phyloP scores from a whole-genome alignment of 2,888 invertebrate species.

The Sarcophaga subvicina region DNA sequence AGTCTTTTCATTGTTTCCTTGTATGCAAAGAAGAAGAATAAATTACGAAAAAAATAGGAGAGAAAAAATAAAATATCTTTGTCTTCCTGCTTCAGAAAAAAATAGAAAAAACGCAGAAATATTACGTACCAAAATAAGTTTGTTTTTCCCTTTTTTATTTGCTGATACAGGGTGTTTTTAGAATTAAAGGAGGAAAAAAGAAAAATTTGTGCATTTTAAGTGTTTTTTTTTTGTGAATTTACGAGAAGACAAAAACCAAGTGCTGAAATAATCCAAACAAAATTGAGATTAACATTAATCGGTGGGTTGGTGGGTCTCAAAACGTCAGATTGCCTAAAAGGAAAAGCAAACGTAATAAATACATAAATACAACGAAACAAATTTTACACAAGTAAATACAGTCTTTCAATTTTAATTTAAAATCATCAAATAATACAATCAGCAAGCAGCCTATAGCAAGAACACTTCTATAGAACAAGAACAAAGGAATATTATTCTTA shows the following conservation, averaged over 20 bases:
- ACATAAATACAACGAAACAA: neutral
- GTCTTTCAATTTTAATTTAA: slow-evolving; percentile 18
- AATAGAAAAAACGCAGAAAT: slow-evolving; percentile 1
- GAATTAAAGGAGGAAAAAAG: neutral
- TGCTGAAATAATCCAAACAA: slow-evolving; percentile 23
- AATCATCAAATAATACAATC: slow-evolving; percentile 22
- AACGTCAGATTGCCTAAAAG: slow-evolving; percentile 24
- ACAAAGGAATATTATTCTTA: slow-evolving; percentile 46
- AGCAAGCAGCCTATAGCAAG: neutral
- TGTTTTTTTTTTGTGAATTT: slow-evolving; percentile 20
- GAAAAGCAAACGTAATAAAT: neutral
- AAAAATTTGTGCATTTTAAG: slow-evolving; percentile 58
- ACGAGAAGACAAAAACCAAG: slow-evolving; percentile 33
- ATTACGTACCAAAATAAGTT: slow-evolving; percentile 54
- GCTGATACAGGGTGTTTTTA: slow-evolving; percentile 31
- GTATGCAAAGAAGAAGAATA: slow-evolving; percentile 43
- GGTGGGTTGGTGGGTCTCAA: slow-evolving; percentile 66
- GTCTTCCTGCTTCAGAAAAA: slow-evolving; percentile 60
- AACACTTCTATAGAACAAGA: slow-evolving; percentile 39
- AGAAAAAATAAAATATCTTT: slow-evolving; percentile 48
- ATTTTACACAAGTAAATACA: neutral
- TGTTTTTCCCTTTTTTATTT: slow-evolving; percentile 32
- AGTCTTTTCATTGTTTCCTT: slow-evolving; percentile 45
- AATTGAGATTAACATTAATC: slow-evolving; percentile 22
- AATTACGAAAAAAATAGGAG: slow-evolving; percentile 31